phyloP scores from a whole-genome alignment of 2,888 invertebrate genomes.

The Phorcus lineatus region DNA sequence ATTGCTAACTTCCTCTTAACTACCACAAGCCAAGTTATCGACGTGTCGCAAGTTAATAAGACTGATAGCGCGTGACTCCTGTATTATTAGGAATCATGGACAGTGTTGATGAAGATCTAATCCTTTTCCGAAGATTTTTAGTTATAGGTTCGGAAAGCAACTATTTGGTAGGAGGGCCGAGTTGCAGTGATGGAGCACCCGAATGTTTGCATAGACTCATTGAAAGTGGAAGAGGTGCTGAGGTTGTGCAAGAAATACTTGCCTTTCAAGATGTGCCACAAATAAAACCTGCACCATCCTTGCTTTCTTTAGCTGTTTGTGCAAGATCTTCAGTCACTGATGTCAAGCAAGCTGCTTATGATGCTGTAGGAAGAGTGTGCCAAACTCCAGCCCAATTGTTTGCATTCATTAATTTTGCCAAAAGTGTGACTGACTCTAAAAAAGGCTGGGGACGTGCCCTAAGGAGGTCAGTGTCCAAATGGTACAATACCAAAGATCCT shows the following conservation, averaged over 20 bases:
- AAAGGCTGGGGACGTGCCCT: conserved; percentile 81
- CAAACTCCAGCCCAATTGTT: conserved; percentile 81
- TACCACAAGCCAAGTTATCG: no score
- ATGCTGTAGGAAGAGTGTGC: conserved; percentile 79
- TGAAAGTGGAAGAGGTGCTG: conserved; percentile 58
- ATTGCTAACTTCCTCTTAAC: no score
- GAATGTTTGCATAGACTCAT: conserved; percentile 47
- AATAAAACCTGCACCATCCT: conserved; percentile 76
- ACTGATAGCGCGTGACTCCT: no score
- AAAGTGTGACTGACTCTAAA: conserved; percentile 67
- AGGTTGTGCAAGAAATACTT: conserved; percentile 66
- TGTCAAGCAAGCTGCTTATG: conserved; percentile 79
- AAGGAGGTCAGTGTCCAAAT: conserved; percentile 81
- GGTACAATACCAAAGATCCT: conserved; percentile 82
- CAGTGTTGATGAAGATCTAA: background rate
- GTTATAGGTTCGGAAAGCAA: background rate
- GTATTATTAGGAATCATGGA: background rate
- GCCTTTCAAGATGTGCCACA: conserved; percentile 60
- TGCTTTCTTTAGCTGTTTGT: conserved; percentile 82
- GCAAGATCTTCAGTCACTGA: conserved; percentile 76
- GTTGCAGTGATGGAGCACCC: background rate
- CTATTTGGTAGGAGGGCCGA: background rate
- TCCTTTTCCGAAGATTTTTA: background rate
- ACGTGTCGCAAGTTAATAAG: no score
- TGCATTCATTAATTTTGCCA: conserved; percentile 81